A percentile compares a stretch with the other conserved stretches of the same genome.
Evolutionary conservation across 2,113 vertebrate species (phyloP).

Genomic region (Sceloporus tristichus): DNA sequence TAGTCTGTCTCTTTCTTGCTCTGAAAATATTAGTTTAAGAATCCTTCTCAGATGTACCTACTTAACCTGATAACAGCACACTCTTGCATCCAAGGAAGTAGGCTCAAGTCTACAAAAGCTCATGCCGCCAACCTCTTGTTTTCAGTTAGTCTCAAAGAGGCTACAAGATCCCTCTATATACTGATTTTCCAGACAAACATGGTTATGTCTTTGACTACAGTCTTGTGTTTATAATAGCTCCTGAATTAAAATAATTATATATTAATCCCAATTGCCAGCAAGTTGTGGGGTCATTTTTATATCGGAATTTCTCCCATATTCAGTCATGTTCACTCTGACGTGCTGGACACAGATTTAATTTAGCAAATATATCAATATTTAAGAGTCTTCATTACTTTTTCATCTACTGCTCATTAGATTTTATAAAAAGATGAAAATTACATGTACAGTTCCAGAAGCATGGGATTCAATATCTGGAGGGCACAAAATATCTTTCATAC

Average conservation of each 20-base stretch:
- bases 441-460: constrained; percentile 14
- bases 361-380: constrained; percentile 33
- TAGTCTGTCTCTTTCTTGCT: not conserved
- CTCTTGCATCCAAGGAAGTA: too few species aligned
- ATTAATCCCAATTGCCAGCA: not conserved
- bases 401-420: constrained; percentile 35
- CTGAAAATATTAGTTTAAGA: not conserved
- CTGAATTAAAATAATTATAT: not conserved
- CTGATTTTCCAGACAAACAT: too few species aligned
- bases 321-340: not conserved
- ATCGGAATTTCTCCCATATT: not conserved
- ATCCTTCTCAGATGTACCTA: not conserved
- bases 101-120: too few species aligned
- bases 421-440: constrained; percentile 41
- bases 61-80: not conserved
- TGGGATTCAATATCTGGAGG: constrained; percentile 28
- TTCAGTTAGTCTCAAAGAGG: too few species aligned
- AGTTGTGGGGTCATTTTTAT: not conserved
- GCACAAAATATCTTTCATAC: not conserved
- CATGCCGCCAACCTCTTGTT: too few species aligned
- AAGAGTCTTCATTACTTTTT: constrained; percentile 39
- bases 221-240: not conserved
- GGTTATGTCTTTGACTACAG: too few species aligned
- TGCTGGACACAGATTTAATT: constrained; percentile 33
- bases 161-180: too few species aligned